phyloP scores from a whole-genome alignment of 2,888 invertebrate species.

The Sialis lutaria region DNA sequence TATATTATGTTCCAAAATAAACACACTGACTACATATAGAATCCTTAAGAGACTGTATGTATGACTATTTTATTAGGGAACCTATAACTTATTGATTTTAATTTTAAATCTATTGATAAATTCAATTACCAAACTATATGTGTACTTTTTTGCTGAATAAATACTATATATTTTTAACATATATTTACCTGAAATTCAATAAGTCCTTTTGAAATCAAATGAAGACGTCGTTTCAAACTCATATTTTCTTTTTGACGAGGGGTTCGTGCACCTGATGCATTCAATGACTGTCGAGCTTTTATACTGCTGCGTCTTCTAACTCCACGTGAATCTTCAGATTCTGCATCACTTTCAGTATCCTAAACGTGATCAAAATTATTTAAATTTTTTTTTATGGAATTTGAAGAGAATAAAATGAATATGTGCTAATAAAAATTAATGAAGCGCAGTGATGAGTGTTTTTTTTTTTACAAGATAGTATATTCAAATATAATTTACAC shows the following conservation, averaged over 20 bases:
- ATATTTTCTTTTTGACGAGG: slow-evolving; percentile 14
- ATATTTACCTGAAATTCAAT: slow-evolving; percentile 44
- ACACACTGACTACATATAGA: no score
- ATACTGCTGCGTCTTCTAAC: slow-evolving; percentile 18
- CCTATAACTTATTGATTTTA: no score
- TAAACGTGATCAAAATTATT: slow-evolving; percentile 11
- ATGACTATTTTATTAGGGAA: no score
- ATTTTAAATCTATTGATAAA: no score
- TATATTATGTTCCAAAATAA: background rate
- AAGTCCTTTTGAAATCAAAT: slow-evolving; percentile 59
- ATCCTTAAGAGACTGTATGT: no score
- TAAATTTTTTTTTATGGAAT: background rate
- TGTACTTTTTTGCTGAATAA: no score
- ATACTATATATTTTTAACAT: background rate
- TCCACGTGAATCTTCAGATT: slow-evolving; percentile 20
- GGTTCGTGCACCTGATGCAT: slow-evolving; percentile 19
- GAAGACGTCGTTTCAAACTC: slow-evolving; percentile 56
- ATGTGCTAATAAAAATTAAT: no score
- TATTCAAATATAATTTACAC: no score
- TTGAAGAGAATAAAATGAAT: no score
- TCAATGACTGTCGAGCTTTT: slow-evolving; percentile 14
- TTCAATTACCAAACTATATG: no score
- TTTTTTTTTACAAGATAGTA: no score
- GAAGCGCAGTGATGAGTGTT: no score
- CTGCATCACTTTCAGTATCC: slow-evolving; percentile 33